These are phyloP conservation scores for Galagoides demidoff DNA, from an alignment of 2,797 vertebrate species.

Conservation along the genomic window DNA sequence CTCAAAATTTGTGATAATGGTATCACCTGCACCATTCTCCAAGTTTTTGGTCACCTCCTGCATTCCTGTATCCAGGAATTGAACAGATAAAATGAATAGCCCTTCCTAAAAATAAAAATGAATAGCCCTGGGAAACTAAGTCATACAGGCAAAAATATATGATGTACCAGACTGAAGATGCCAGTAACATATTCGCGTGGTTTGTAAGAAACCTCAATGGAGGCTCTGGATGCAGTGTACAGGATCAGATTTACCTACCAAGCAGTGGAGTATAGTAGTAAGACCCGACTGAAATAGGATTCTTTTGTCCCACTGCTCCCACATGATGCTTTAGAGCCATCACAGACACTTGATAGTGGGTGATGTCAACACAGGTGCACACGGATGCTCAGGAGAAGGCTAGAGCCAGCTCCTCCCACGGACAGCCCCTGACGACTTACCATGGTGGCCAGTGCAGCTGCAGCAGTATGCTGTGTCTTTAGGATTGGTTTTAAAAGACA, in stretches of 20 bases:
- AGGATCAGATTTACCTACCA: conserved; percentile 94
- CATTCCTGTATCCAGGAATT: conserved; percentile 93
- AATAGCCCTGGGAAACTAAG: conserved; percentile 88
- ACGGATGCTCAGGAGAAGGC: conserved; percentile 88
- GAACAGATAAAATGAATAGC: conserved; percentile 90
- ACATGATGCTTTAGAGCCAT: conserved; percentile 92
- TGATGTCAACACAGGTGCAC: conserved; percentile 94
- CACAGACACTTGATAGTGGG: conserved; percentile 92
- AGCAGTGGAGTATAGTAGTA: conserved; percentile 97
- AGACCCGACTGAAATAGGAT: conserved; percentile 96
- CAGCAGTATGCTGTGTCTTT: background rate
- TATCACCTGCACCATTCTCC: conserved; percentile 92
- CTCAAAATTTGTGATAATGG: background rate
- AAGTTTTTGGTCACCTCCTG: conserved; percentile 97
- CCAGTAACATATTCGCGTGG: conserved; percentile 91
- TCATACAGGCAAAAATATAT: conserved; percentile 95
- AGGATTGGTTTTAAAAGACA: background rate
- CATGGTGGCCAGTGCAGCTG: too few species aligned
- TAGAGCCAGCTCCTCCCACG: conserved; percentile 87
- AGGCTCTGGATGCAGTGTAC: conserved; percentile 94
- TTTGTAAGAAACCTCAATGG: conserved; percentile 93
- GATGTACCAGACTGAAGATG: conserved; percentile 94
- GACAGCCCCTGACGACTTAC: conserved; percentile 67
- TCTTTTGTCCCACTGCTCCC: conserved; percentile 92
- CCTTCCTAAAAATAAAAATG: conserved; percentile 65